A percentile compares a stretch with the other conserved stretches of the same genome.
These are phyloP conservation scores for Holacanthella duospinosa DNA, from an alignment of 2,888 invertebrate genomes.

Conservation along the genomic window DNA sequence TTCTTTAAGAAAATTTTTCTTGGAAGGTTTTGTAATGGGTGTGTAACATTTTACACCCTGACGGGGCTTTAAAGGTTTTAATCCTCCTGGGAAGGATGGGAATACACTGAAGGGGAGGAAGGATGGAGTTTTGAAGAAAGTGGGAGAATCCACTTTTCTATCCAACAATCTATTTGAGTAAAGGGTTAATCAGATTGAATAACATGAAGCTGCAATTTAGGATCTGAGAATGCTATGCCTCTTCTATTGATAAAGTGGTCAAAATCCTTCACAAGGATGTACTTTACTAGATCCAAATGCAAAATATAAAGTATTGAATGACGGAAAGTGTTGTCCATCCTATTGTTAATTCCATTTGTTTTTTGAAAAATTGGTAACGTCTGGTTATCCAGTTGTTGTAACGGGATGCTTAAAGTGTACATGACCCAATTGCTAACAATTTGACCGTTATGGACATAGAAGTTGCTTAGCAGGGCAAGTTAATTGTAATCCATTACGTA, in stretches of 20 bases:
- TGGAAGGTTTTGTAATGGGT: too few species aligned
- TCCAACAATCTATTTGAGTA: too few species aligned
- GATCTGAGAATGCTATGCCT: conserved; percentile 15
- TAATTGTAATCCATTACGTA: too few species aligned
- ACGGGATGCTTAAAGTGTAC: neutral
- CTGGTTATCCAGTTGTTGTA: neutral
- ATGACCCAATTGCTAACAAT: neutral
- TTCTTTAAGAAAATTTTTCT: too few species aligned
- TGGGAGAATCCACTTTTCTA: too few species aligned
- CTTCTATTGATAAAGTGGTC: conserved; percentile 21
- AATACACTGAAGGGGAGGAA: too few species aligned
- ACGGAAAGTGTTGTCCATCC: conserved; percentile 22
- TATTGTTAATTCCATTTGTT: conserved; percentile 3
- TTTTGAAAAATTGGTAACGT: conserved; percentile 7
- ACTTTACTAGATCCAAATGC: conserved; percentile 25
- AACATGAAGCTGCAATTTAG: too few species aligned
- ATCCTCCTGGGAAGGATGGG: too few species aligned
- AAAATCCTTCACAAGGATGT: conserved; percentile 31
- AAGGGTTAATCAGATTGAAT: too few species aligned
- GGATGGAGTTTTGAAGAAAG: too few species aligned
- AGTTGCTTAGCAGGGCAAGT: neutral
- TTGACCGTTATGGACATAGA: neutral
- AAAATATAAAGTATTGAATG: conserved; percentile 16
- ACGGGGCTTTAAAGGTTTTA: too few species aligned
- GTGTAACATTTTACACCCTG: too few species aligned